Base-by-base conservation (phyloP, 2,888 invertebrate species). In the Dascillus cervinus region DNA sequence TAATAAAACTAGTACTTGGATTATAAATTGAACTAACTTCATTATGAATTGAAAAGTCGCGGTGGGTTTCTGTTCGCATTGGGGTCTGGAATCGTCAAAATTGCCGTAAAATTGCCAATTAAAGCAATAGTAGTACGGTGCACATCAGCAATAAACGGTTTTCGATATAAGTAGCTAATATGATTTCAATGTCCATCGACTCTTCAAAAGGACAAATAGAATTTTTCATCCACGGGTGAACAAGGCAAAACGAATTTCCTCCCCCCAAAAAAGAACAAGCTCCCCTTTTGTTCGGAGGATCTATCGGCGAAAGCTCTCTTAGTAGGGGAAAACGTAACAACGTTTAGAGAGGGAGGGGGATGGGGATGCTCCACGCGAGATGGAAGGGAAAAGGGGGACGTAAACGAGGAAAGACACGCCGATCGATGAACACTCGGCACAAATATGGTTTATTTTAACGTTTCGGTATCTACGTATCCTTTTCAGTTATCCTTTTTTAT, bases 401-500 rank as follows among this genome's bases (percentile, higher is more conserved):
- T 31, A 36, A 44, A 36, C 45, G 46, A 44, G 48, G 44, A 47
- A 49, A 50, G 52, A 49, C n/a, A 46, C 49, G 41, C 50, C 50
- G 50, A 54, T 54, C 54, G 53, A 53, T 52, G 54, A 51, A 44
- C 49, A 50, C 50, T 48, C 47, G 43, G 47, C 49, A 48, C 52
- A 53, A 52, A 54, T 52, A 50, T 47, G 49, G 47, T 52, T 49
- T 50, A 52, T 49, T 49, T 50, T 49, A 46, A 49, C 43, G 49
- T 50, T 45, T 42, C 41, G 44, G 46, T 46, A 42, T 38, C 43
- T 44, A 48, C 48, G 41, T 44, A 44, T 34, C 39, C 29, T 8
- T n/a, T n/a, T 21, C 33, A 29, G 30, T 34, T 38, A 38, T 34
- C 34, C 32, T 40, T 40, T 32, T 37, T 37, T 21, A n/a, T n/a